A percentile compares a stretch with the other conserved stretches of the same genome.
Conservation (phyloP, 2,888 invertebrate genomes). For the Cryptocephalus moraei region DNA sequence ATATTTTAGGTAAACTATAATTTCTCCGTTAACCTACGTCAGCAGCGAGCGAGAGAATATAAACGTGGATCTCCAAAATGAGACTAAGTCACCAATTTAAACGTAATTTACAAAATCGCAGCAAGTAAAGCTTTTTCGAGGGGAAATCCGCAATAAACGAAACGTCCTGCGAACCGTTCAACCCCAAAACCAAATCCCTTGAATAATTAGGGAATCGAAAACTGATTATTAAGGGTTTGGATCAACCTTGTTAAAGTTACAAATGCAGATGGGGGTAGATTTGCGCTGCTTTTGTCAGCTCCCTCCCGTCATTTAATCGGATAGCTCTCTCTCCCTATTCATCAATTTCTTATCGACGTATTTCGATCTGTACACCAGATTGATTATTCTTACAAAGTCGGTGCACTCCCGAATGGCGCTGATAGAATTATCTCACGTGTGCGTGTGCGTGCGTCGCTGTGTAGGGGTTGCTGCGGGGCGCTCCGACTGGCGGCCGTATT, state of each 20-base stretch:
- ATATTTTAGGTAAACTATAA: no score
- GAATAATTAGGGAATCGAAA: conserved; percentile 28
- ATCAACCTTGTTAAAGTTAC: conserved; percentile 23
- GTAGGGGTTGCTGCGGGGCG: no score
- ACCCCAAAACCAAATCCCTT: conserved; percentile 13
- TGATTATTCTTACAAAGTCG: conserved; percentile 8
- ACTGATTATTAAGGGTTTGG: conserved; percentile 24
- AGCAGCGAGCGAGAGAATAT: no score
- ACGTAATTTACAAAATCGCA: no score
- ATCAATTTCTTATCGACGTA: conserved; percentile 24
- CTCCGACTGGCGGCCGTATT: not conserved
- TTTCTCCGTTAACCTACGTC: no score
- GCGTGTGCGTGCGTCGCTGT: not conserved
- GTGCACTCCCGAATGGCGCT: conserved; percentile 4
- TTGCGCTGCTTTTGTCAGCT: conserved; percentile 25
- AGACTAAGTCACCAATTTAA: no score
- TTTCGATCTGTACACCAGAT: conserved; percentile 14
- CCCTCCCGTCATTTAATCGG: conserved; percentile 27
- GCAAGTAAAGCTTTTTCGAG: not conserved
- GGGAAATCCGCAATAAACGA: not conserved
- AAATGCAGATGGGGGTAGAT: conserved; percentile 27
- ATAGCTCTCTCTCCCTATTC: conserved; percentile 22
- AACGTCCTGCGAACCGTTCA: not conserved
- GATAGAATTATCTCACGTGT: conserved; percentile 8
- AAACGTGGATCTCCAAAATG: no score